Base-by-base conservation (phyloP, 1,140 invertebrate genomes). In the Drosophila murphyi region DNA sequence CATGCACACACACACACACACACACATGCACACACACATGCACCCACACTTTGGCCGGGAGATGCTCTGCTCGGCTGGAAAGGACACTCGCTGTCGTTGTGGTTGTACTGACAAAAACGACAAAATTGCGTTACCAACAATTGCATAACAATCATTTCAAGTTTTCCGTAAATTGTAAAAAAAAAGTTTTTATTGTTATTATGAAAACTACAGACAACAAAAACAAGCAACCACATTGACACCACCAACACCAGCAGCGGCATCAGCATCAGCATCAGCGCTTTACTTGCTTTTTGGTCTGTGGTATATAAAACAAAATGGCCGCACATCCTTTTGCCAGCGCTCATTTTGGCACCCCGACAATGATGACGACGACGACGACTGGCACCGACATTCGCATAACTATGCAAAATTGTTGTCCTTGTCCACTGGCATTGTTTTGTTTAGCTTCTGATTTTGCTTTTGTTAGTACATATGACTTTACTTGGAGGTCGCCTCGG, bases 131-230 rank as follows among this genome's bases (percentile, higher is more conserved):
- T 90, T 90, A 87, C 88, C 87, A 90, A 90, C 88, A 90, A 90
- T 90, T 91, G 88, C 88, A 90, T 90, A 90, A 90, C 87, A 90
- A 90, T 90, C 88, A 90, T 90, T 90, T 90, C 89, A 90, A 90
- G 88, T 90, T 90, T 90, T 88, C 88, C 87, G 88, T 80, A 90
- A 91, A 91, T 80, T 78, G 80, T 83, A 90, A 75, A 86, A 80
- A 88, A 78, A 89, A 83, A 83, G 72, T 87, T 90, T 90, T 90
- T 90, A 90, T 90, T 90, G 82, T 90, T 90, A 90, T 90, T 88
- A 88, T 88, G 85, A 81, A 81, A 89, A 88, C 77, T 85, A 81
- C 80, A 20, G 20, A 20, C 20, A 89, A 80, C 76, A 85, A 75
- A 47, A 74, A 52, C 47, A 77, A 86, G 63, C 37, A 65, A 48